Percentiles rank a stretch among this genome's conserved stretches.
These are phyloP conservation scores for Neodiprion virginianus DNA, from an alignment of 1,140 invertebrate genomes.

Conservation along the genomic window DNA sequence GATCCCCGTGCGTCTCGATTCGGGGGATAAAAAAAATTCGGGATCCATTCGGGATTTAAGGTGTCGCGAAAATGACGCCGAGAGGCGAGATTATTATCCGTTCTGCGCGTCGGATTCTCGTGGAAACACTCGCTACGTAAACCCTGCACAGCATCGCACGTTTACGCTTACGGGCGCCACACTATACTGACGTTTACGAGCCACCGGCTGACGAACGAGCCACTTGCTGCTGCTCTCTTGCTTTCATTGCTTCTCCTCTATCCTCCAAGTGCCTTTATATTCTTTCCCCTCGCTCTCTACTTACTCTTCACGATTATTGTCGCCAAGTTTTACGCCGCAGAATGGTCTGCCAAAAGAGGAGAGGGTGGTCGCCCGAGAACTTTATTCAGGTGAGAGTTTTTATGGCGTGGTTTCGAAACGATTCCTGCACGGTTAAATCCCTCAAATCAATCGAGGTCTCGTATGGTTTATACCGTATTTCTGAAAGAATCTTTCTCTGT, in stretches of 20 bases:
- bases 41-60: too few species aligned
- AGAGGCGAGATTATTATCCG: too few species aligned
- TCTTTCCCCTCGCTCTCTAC: not conserved
- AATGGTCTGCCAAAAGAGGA: not conserved
- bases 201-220: slow-evolving; percentile 65
- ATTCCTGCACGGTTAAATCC: too few species aligned
- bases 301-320: not conserved
- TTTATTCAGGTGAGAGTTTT: too few species aligned
- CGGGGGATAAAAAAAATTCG: too few species aligned
- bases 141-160: slow-evolving; percentile 56
- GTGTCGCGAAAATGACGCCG: too few species aligned
- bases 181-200: slow-evolving; percentile 62
- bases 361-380: not conserved
- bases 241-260: slow-evolving; percentile 46
- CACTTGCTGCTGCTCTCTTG: slow-evolving; percentile 59
- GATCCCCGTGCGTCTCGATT: too few species aligned
- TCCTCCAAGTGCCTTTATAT: slow-evolving; percentile 25
- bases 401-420: too few species aligned
- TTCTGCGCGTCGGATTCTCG: not conserved
- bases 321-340: not conserved
- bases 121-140: slow-evolving; percentile 1
- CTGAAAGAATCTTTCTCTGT: too few species aligned
- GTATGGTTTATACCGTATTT: too few species aligned
- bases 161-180: slow-evolving; percentile 64
- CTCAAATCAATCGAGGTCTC: too few species aligned